These are phyloP conservation scores for Triplophysa tibetana DNA, from an alignment of 2,113 vertebrate genomes.

Conservation along the genomic window DNA sequence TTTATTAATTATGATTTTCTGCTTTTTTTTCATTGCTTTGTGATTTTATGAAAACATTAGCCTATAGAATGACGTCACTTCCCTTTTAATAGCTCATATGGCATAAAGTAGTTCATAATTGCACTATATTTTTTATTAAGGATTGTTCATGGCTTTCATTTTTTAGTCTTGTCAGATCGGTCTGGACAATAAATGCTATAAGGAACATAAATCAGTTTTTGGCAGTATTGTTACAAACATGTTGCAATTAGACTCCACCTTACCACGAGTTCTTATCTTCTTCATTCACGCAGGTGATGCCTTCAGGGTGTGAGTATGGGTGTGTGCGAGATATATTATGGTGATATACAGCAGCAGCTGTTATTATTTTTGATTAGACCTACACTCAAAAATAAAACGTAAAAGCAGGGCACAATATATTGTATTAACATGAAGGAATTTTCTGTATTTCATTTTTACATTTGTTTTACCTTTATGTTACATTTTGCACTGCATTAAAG, in stretches of 20 bases:
- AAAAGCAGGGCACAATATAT: no score
- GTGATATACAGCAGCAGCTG: neutral
- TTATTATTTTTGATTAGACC: neutral
- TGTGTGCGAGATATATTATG: neutral
- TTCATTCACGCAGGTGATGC: constrained; percentile 13
- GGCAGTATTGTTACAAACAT: neutral
- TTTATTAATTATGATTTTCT: no score
- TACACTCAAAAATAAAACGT: neutral
- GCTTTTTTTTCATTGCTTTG: no score
- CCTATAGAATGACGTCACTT: no score
- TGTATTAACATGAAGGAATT: no score
- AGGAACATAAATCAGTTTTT: neutral
- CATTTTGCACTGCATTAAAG: no score
- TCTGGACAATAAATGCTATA: neutral
- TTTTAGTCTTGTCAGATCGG: neutral
- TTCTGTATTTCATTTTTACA: no score
- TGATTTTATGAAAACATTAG: no score
- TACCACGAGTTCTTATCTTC: neutral
- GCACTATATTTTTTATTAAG: no score
- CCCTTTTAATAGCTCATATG: no score
- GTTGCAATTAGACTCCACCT: neutral
- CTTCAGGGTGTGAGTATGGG: neutral
- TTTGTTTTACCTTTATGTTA: no score
- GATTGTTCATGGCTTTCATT: neutral
- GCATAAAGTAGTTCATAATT: no score